These are phyloP conservation scores for Ypsolopha scabrella DNA, from an alignment of 2,888 invertebrate genomes.

Conservation along the genomic window DNA sequence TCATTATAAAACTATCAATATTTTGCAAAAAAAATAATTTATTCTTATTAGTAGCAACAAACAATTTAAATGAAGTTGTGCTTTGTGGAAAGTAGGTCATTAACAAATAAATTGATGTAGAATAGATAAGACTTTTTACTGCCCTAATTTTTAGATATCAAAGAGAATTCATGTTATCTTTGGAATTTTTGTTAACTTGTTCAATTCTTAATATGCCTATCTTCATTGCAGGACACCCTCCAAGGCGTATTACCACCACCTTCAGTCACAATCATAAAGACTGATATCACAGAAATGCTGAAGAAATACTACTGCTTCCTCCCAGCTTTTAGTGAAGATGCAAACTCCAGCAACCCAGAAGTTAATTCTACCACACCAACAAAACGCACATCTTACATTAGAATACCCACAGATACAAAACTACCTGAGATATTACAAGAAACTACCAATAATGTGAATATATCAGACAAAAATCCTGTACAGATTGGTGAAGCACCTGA, in stretches of 20 bases:
- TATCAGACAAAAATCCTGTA: too few relatives aligned
- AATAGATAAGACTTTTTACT: too few relatives aligned
- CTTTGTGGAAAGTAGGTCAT: too few relatives aligned
- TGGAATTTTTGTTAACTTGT: conserved; percentile 2
- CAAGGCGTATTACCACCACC: conserved; percentile 82
- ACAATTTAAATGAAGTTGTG: too few relatives aligned
- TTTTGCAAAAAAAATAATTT: too few relatives aligned
- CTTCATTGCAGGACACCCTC: conserved; percentile 65
- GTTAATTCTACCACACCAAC: conserved; percentile 43
- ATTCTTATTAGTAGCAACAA: too few relatives aligned
- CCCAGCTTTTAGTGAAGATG: conserved; percentile 54
- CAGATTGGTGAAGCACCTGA: neutral
- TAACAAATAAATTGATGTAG: too few relatives aligned
- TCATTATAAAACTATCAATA: too few relatives aligned
- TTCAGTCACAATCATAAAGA: conserved; percentile 76
- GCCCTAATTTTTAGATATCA: too few relatives aligned
- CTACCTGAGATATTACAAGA: conserved; percentile 12
- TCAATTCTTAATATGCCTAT: neutral
- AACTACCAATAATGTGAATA: conserved; percentile 3
- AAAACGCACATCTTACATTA: conserved; percentile 49
- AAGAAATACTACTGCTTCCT: conserved; percentile 67
- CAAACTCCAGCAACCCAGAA: conserved; percentile 29
- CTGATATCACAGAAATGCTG: conserved; percentile 75
- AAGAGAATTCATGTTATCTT: too few relatives aligned
- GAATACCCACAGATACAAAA: conserved; percentile 32